Evolutionary conservation across 2,888 invertebrate genomes (phyloP).

Genomic region (Melangyna quadrimaculata): DNA sequence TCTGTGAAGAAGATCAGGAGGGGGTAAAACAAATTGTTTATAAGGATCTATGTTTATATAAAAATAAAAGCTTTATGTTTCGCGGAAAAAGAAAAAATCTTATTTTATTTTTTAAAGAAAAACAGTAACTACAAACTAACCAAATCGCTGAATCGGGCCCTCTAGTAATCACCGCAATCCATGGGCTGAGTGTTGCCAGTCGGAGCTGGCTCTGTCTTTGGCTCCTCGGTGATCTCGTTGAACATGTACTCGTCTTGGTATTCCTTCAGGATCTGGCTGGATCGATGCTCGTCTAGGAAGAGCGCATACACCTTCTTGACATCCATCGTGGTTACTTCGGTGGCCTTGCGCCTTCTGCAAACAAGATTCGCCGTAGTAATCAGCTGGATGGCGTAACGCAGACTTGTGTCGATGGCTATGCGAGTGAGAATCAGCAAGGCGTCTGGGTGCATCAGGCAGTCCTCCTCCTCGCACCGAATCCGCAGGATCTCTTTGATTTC

Average conservation of each 20-base stretch:
- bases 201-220: conserved; percentile 67
- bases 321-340: conserved; percentile 92
- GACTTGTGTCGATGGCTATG: conserved; percentile 95
- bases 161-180: conserved; percentile 76
- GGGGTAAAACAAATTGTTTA: not conserved
- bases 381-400: conserved; percentile 98
- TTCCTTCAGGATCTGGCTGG: conserved; percentile 95
- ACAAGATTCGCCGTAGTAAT: conserved; percentile 98
- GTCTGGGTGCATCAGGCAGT: conserved; percentile 95
- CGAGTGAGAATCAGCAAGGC: conserved; percentile 95
- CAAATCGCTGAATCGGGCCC: not conserved
- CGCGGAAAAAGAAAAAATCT: not conserved
- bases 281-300: conserved; percentile 96
- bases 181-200: conserved; percentile 77
- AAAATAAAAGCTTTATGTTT: conserved; percentile 9
- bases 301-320: conserved; percentile 96
- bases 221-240: conserved; percentile 82
- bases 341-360: conserved; percentile 93
- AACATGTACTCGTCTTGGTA: conserved; percentile 98
- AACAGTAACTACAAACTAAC: conserved; percentile 35
- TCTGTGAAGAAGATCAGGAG: not conserved
- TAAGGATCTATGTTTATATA: conserved; percentile 28
- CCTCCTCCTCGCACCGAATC: conserved; percentile 98
- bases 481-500: conserved; percentile 96
- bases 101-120: conserved; percentile 5